A percentile compares a stretch with the other conserved stretches of the same genome.
phyloP scores from a whole-genome alignment of 2,888 invertebrate species.

The Drosophila quinaria region DNA sequence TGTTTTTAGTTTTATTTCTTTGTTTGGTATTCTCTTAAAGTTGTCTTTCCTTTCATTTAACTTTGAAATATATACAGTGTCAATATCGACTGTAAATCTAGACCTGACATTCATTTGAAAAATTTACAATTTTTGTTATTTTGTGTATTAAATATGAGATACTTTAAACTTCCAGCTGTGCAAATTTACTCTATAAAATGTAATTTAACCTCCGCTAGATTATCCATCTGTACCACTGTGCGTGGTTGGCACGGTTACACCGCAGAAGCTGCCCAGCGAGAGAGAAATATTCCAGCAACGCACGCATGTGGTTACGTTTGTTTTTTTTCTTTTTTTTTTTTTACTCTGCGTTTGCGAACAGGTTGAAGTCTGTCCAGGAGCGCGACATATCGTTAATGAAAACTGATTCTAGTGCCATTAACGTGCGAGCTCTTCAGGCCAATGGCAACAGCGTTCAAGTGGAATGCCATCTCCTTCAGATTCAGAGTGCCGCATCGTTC shows the following conservation, averaged over 20 bases:
- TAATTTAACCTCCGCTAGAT: background rate
- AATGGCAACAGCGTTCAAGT: constrained; percentile 72
- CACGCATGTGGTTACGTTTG: constrained; percentile 74
- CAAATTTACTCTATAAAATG: background rate
- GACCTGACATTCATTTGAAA: no score
- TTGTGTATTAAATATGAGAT: no score
- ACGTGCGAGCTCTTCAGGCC: constrained; percentile 77
- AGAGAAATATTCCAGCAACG: constrained; percentile 75
- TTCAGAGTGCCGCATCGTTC: constrained; percentile 14
- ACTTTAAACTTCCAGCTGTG: no score
- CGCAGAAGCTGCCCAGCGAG: constrained; percentile 2
- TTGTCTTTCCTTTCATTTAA: no score
- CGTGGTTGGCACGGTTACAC: constrained; percentile 27
- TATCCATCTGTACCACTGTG: background rate
- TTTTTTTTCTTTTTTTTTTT: background rate
- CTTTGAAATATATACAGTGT: no score
- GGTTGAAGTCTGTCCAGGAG: constrained; percentile 48
- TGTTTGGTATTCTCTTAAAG: no score
- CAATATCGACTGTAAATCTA: no score
- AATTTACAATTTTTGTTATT: no score
- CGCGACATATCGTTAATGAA: constrained; percentile 77
- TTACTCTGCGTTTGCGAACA: background rate
- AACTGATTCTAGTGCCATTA: constrained; percentile 82
- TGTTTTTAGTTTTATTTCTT: no score
- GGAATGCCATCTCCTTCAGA: constrained; percentile 44